Conservation (phyloP, 2,113 vertebrate species). For the Pongo pygmaeus region DNA sequence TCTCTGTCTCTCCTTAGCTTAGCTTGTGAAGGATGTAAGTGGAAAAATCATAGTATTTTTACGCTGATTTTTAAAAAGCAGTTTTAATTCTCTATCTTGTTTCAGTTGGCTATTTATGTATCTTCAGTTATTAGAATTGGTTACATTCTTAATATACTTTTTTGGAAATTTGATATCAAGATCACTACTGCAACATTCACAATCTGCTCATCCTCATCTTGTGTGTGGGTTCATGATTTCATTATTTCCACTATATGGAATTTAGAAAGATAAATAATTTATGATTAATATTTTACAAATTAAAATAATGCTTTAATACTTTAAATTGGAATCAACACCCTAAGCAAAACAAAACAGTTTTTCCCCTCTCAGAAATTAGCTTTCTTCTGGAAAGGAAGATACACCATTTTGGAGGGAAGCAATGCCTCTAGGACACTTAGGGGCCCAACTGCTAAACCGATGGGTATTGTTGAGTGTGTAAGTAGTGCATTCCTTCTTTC, state of each 20-base stretch:
- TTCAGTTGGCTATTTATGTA: not conserved
- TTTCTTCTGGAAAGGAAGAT: not conserved
- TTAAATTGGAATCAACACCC: not conserved
- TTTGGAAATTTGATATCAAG: not conserved
- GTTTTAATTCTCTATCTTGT: not conserved
- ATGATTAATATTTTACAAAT: not conserved
- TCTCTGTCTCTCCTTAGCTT: not conserved
- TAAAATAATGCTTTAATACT: not conserved
- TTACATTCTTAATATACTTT: not conserved
- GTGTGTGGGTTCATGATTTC: too few relatives aligned
- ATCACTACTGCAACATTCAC: not conserved
- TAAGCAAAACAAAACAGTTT: not conserved
- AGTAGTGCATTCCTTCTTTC: not conserved
- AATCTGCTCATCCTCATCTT: rapidly evolving
- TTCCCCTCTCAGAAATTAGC: not conserved
- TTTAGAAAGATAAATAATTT: not conserved
- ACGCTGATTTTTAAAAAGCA: not conserved
- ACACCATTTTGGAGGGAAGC: not conserved
- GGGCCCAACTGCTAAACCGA: not conserved
- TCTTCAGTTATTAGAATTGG: not conserved
- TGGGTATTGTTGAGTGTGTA: not conserved
- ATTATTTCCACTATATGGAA: not conserved
- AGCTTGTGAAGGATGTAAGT: not conserved
- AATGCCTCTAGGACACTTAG: too few relatives aligned
- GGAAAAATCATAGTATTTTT: not conserved